Evolutionary conservation across 1,140 invertebrate species (phyloP), one percentile per base, ranked within the genome.

Genomic region (Saccostrea echinata): DNA sequence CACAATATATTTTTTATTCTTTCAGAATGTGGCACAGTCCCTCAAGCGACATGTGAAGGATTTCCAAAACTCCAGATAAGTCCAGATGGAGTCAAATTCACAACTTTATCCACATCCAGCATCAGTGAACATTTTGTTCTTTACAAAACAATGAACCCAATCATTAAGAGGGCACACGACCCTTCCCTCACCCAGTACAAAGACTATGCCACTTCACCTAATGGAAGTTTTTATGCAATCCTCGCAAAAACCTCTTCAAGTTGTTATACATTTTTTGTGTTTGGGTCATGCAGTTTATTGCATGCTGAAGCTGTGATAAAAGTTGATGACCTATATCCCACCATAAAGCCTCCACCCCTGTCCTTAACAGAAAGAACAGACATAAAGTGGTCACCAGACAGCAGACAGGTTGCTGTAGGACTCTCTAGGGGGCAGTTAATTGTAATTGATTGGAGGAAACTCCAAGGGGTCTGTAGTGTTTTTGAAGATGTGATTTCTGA

Each of bases 371-470:
- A 76, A 11, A 24, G 52, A 88, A 71, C 52, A 13, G 68, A 81
- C n/a, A 76, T 84, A 61, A 85, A 81, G 53, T 88, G 87, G 87
- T 88, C 87, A 18, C 84, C 71, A 0, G 87, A 88, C 27, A 88
- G 84, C 84, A 8, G 16, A 11, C 61, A 61, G 61, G 84, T 88
- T 8, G 84, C 84, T 30, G 68, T 81, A 3, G 84, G 68, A 11
- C 81, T 88, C 55, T 85, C 84, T 51, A 84, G 18, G 27, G 87
- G 87, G 18, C 68, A 82, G 24, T n/a, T 88, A 21, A 61, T 81
- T 30, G 51, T 81, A 21, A n/a, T 88, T 16, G 53, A 84, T 35
- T 51, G 68, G 12, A 85, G 35, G 57, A 55, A 52, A 21, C 21
- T 35, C 43, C 12, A 55, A 3, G 27, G 83, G 24, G 27, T 82